Percentiles rank a stretch among this genome's conserved stretches.
These are phyloP conservation scores for Falcaria lacertinaria DNA, from an alignment of 2,888 invertebrate genomes.

Conservation along the genomic window DNA sequence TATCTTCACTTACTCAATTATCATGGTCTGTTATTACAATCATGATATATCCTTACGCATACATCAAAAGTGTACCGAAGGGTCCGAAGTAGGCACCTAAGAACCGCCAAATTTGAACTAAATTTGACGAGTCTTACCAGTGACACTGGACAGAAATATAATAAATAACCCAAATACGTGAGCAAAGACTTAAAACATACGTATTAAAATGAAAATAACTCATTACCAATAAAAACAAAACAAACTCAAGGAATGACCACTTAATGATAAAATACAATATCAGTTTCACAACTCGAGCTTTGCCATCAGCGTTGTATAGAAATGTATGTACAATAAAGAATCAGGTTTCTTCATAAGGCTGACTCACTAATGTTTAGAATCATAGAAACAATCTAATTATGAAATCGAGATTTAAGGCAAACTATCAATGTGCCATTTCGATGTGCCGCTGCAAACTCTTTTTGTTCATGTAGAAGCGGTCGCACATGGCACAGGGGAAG, in stretches of 20 bases:
- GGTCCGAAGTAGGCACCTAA: slow-evolving; percentile 27
- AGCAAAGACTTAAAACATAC: slow-evolving; percentile 55
- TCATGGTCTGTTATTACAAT: slow-evolving; percentile 40
- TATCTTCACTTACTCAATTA: slow-evolving; percentile 30
- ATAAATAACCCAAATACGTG: slow-evolving; percentile 64
- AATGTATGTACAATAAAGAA: slow-evolving; percentile 23
- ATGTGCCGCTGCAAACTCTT: slow-evolving; percentile 78
- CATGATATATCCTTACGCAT: slow-evolving; percentile 45
- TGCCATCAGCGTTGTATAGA: slow-evolving; percentile 10
- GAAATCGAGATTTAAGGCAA: slow-evolving; percentile 6
- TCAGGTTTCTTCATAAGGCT: slow-evolving; percentile 6
- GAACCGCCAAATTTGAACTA: slow-evolving; percentile 32
- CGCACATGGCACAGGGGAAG: slow-evolving; percentile 80
- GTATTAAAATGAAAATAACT: slow-evolving; percentile 30
- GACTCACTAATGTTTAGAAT: slow-evolving; percentile 11
- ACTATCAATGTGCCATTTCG: slow-evolving; percentile 71
- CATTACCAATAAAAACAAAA: slow-evolving; percentile 34
- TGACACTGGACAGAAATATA: slow-evolving; percentile 46
- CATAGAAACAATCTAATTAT: slow-evolving; percentile 10
- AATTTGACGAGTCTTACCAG: slow-evolving; percentile 42
- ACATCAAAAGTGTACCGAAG: slow-evolving; percentile 28
- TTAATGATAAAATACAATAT: slow-evolving; percentile 24
- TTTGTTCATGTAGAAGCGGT: slow-evolving; percentile 77
- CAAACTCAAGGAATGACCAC: slow-evolving; percentile 48
- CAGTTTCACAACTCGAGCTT: slow-evolving; percentile 22